These are phyloP conservation scores for Trichogramma dendrolimi DNA, from an alignment of 2,888 invertebrate genomes.

Conservation along the genomic window DNA sequence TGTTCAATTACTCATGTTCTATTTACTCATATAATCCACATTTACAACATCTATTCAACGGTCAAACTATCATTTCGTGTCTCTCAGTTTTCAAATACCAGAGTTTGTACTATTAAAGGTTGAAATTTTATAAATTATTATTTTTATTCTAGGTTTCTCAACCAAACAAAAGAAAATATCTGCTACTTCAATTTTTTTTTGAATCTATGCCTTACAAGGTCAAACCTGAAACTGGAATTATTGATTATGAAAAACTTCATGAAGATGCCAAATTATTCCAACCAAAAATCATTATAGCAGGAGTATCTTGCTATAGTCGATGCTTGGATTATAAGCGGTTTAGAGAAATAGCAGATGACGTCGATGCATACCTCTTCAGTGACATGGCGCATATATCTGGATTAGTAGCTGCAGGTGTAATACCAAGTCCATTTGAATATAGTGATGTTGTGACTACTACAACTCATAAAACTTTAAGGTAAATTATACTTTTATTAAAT, in stretches of 20 bases:
- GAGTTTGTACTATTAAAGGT: too few species aligned
- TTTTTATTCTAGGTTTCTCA: slow-evolving; percentile 64
- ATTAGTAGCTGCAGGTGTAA: slow-evolving; percentile 79
- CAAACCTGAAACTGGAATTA: slow-evolving; percentile 73
- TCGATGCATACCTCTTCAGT: slow-evolving; percentile 81
- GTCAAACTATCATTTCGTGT: too few species aligned
- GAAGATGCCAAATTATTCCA: slow-evolving; percentile 81
- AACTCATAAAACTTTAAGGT: slow-evolving; percentile 85
- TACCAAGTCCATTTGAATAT: slow-evolving; percentile 85
- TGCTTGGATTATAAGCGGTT: slow-evolving; percentile 88
- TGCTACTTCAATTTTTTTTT: slow-evolving; percentile 94
- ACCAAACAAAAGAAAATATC: slow-evolving; percentile 88
- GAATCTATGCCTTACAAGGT: slow-evolving; percentile 98
- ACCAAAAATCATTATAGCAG: slow-evolving; percentile 90
- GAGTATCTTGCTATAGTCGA: slow-evolving; percentile 89
- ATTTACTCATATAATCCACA: too few species aligned
- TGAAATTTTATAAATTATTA: not conserved
- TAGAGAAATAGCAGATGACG: slow-evolving; percentile 75
- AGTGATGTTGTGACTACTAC: slow-evolving; percentile 92
- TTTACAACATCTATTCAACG: too few species aligned
- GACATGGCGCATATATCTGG: slow-evolving; percentile 98
- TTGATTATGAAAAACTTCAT: slow-evolving; percentile 86
- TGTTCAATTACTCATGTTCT: too few species aligned
- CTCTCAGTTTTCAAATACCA: too few species aligned
- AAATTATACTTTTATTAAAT: slow-evolving; percentile 32